Percentiles rank a stretch among this genome's conserved stretches.
Evolutionary conservation across 2,888 invertebrate species (phyloP).

Genomic region (Chrysolina oricalcia): DNA sequence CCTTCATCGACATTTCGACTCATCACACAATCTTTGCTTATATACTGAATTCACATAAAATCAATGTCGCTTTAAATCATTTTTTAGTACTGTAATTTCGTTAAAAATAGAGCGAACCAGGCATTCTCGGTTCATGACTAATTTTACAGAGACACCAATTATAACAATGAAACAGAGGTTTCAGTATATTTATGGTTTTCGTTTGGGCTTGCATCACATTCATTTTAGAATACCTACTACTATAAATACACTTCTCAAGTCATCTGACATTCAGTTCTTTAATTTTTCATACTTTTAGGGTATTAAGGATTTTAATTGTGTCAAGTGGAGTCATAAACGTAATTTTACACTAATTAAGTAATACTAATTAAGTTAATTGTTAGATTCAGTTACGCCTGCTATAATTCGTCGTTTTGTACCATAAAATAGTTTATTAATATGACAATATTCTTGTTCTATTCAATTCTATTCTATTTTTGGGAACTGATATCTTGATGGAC

Average conservation of each 20-base stretch:
- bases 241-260: background rate
- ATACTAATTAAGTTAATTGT: background rate
- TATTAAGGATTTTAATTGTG: constrained; percentile 4
- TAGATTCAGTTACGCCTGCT: background rate
- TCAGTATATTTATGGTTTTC: constrained; percentile 14
- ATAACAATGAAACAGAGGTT: background rate
- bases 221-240: background rate
- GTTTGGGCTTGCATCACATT: constrained; percentile 3
- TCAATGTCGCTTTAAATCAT: constrained; percentile 34
- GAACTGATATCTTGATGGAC: background rate
- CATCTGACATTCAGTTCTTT: background rate
- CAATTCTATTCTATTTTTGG: background rate
- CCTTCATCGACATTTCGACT: background rate
- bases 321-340: constrained; percentile 12
- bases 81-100: constrained; percentile 31
- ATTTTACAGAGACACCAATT: constrained; percentile 25
- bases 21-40: background rate
- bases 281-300: background rate
- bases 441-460: background rate
- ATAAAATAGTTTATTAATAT: background rate
- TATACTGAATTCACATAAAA: constrained; percentile 8
- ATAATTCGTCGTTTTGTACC: too few relatives aligned
- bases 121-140: constrained; percentile 32
- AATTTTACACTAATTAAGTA: constrained; percentile 17
- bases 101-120: constrained; percentile 34